phyloP scores from a whole-genome alignment of 1,140 invertebrate species.

The Lordiphosa stackelbergi region DNA sequence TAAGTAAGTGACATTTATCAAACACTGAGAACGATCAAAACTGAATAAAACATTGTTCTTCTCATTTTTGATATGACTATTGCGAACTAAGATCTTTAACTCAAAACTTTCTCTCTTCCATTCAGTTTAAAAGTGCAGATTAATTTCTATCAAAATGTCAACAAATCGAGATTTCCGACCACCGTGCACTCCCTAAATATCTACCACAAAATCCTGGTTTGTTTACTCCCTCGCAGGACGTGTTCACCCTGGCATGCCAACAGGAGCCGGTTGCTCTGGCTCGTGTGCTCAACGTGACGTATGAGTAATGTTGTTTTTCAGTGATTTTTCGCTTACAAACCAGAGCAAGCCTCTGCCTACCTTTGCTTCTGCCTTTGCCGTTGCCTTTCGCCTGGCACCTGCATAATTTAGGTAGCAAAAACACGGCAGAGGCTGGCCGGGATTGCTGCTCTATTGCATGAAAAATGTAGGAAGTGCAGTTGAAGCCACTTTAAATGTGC shows the following conservation, averaged over 20 bases:
- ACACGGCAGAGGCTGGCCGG: conserved; percentile 31
- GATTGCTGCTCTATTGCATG: conserved; percentile 25
- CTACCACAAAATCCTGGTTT: conserved; percentile 15
- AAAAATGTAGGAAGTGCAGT: conserved; percentile 22
- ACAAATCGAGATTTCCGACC: too few relatives aligned
- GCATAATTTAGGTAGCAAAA: conserved; percentile 63
- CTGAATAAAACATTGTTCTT: too few relatives aligned
- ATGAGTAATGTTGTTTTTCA: conserved; percentile 72
- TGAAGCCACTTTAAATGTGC: conserved; percentile 70
- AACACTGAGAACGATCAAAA: too few relatives aligned
- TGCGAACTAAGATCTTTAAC: too few relatives aligned
- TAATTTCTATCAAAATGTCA: too few relatives aligned
- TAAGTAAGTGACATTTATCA: too few relatives aligned
- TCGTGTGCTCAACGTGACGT: conserved; percentile 55
- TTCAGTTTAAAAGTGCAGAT: too few relatives aligned
- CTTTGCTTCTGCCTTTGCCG: too few relatives aligned
- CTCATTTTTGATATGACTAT: too few relatives aligned
- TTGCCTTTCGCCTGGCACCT: conserved; percentile 23
- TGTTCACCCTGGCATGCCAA: conserved; percentile 19
- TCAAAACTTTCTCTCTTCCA: too few relatives aligned
- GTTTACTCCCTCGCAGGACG: conserved; percentile 8
- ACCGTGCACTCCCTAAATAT: conserved; percentile 8
- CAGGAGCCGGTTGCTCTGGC: conserved; percentile 9
- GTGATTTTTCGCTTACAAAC: conserved; percentile 62
- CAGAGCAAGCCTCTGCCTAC: conserved; percentile 38